phyloP scores from a whole-genome alignment of 2,113 vertebrate species.

The Siniperca chuatsi region DNA sequence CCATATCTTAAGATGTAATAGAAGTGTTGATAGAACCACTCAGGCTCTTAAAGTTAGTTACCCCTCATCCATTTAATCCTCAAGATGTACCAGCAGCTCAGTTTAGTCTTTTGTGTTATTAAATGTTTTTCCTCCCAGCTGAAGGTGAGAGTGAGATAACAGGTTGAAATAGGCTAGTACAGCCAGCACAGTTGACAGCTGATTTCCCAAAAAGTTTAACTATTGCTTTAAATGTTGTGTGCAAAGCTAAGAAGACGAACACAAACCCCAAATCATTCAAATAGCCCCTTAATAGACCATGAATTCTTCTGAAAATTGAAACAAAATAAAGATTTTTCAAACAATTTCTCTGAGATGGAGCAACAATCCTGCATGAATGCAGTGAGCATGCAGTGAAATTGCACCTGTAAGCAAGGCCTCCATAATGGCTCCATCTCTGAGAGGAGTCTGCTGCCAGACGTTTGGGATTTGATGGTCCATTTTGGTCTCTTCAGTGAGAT shows the following conservation, averaged over 20 bases:
- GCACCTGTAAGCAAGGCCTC: neutral
- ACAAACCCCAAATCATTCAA: neutral
- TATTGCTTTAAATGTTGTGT: neutral
- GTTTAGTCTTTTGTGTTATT: too few relatives aligned
- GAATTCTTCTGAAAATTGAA: neutral
- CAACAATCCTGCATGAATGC: neutral
- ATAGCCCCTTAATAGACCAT: neutral
- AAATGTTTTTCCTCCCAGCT: neutral
- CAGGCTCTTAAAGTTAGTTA: neutral
- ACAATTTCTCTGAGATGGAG: neutral
- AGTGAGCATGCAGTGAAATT: neutral
- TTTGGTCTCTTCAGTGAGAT: neutral
- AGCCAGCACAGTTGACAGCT: neutral
- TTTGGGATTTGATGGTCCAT: slow-evolving; percentile 17
- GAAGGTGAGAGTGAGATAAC: neutral
- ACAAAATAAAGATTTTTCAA: neutral
- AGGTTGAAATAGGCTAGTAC: too few relatives aligned
- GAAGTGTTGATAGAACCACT: neutral
- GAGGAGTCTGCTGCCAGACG: slow-evolving; percentile 13
- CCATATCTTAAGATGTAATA: neutral
- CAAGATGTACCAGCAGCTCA: neutral
- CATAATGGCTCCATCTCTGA: slow-evolving; percentile 8
- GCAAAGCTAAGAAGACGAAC: neutral
- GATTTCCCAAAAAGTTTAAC: too few relatives aligned
- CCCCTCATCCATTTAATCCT: neutral